Evolutionary conservation across 1,140 invertebrate genomes (phyloP).

Genomic region (Caerostris darwini): DNA sequence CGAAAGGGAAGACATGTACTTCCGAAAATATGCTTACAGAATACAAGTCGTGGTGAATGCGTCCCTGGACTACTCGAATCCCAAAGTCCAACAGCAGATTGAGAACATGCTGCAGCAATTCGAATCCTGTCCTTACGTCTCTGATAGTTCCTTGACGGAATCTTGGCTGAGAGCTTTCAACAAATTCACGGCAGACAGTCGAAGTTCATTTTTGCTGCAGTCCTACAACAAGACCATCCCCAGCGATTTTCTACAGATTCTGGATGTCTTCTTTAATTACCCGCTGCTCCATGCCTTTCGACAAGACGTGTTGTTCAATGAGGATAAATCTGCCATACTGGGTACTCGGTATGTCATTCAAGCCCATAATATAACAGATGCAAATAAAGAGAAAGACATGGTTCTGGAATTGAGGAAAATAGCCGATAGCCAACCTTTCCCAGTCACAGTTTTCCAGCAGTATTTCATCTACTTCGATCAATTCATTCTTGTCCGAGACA

Average conservation of each 20-base stretch:
- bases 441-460: conserved; percentile 95
- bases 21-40: conserved; percentile 94
- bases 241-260: conserved; percentile 88
- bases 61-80: conserved; percentile 92
- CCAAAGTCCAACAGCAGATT: conserved; percentile 88
- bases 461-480: conserved; percentile 98
- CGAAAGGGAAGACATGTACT: conserved; percentile 93
- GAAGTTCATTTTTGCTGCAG: conserved; percentile 85
- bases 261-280: conserved; percentile 85
- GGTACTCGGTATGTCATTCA: conserved; percentile 94
- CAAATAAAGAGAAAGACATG: conserved; percentile 95
- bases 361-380: conserved; percentile 93
- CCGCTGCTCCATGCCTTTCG: conserved; percentile 85
- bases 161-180: conserved; percentile 94
- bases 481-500: conserved; percentile 95
- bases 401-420: conserved; percentile 90
- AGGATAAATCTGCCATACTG: conserved; percentile 87
- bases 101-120: conserved; percentile 90
- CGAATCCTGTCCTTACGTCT: conserved; percentile 91
- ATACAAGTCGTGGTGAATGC: conserved; percentile 94
- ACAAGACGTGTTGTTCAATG: conserved; percentile 92
- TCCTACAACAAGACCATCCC: conserved; percentile 89
- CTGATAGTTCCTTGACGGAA: conserved; percentile 89
- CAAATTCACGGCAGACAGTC: conserved; percentile 88
- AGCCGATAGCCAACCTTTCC: conserved; percentile 89